phyloP scores from a whole-genome alignment of 92 coral and sea anemone species.

The Chrysogorgia sp. region DNA sequence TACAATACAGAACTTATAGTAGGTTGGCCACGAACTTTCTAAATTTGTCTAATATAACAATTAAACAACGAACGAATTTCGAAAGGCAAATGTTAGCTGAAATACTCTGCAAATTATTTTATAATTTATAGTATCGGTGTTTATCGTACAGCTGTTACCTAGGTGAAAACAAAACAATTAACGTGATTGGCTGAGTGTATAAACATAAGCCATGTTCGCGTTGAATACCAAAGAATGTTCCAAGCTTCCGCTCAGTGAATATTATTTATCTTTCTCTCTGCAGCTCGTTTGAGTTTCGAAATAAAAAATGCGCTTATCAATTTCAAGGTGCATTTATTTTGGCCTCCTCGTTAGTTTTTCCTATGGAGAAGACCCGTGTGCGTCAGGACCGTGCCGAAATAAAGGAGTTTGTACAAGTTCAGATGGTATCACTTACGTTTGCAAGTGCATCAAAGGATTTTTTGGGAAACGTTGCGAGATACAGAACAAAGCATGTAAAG shows the following conservation, averaged over 20 bases:
- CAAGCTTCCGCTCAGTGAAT: not conserved
- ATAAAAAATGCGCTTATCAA: not conserved
- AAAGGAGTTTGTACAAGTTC: slow-evolving; percentile 71
- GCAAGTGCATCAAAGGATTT: slow-evolving; percentile 78
- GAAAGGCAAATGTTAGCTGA: too few relatives aligned
- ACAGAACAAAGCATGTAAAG: slow-evolving; percentile 65
- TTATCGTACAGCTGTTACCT: not conserved
- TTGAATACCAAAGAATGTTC: slow-evolving; percentile 7
- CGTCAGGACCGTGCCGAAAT: slow-evolving; percentile 89
- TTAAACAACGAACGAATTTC: too few relatives aligned
- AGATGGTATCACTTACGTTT: slow-evolving; percentile 71
- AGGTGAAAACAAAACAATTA: slow-evolving; percentile 29
- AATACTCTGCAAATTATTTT: too few relatives aligned
- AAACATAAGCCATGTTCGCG: slow-evolving; percentile 39
- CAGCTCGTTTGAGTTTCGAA: not conserved
- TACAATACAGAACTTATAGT: too few relatives aligned
- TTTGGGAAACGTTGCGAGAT: slow-evolving; percentile 76
- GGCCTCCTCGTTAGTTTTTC: slow-evolving; percentile 18
- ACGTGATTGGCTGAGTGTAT: slow-evolving; percentile 29
- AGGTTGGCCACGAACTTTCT: too few relatives aligned
- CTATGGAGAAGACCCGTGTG: slow-evolving; percentile 65
- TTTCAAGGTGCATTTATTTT: not conserved
- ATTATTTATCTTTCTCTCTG: not conserved
- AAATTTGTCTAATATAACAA: too few relatives aligned
- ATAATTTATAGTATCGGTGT: too few relatives aligned